Evolutionary conservation across 2,797 vertebrate species (phyloP), one percentile per base, ranked within the genome.

Genomic region (Syndactyla subalaris): DNA sequence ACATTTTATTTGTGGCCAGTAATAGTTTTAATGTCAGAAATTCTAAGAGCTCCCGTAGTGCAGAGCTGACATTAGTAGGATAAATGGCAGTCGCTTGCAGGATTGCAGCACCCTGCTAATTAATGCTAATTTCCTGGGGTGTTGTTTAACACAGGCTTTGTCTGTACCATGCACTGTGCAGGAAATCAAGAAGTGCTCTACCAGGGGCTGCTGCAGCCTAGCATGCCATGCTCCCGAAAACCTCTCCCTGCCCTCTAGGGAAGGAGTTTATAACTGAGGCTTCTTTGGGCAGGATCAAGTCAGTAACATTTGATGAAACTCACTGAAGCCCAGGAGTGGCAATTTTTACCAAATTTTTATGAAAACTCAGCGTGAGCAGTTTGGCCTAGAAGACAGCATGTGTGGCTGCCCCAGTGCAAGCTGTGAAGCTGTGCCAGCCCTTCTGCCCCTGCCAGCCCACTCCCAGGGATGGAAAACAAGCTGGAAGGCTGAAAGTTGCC

Each of bases 61-160:
- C 73, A 48, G 48, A 62, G 48, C 59, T 26, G 39, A 73, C 55
- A 30, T 80, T 63, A 55, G 45, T 62, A 68, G 61, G 57, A 81
- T 83, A 85, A 96, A 74, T 83, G 59, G 82, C 67, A 68, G 62
- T 61, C 1, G 2, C 81, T 82, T 36, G 30, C 61, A 65, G 62
- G 61, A 72, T 59, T 84, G 84, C 86, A 92, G 61, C 39, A 72
- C 84, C 32, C 68, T 70, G 46, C 58, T 88, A 95, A 87, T 80
- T 89, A 92, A 71, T 54, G 71, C 71, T 93, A 16, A 91, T 89
- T 95, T 97, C 86, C 63, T 83, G 55, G 45, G 52, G 49, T 12
- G 12, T 18, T 85, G 34, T 81, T 94, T 70, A 79, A 57, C 22
- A 41, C 0, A 0, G 54, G 61, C 76, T 70, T 78, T 93, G 48